Percentiles rank a stretch among this genome's conserved stretches.
phyloP scores from a whole-genome alignment of 2,113 vertebrate species.

The Chaetodon auriga region DNA sequence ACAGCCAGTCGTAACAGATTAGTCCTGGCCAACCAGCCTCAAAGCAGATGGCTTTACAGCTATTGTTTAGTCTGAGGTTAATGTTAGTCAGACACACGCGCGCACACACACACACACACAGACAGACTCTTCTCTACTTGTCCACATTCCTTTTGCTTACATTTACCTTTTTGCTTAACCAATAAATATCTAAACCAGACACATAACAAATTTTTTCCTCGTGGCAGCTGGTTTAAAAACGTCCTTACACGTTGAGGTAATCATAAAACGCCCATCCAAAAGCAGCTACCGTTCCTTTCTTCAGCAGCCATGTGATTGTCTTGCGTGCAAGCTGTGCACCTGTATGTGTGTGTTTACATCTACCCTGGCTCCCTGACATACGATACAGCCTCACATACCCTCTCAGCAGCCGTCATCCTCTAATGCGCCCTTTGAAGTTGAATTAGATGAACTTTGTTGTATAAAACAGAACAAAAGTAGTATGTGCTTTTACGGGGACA shows the following conservation, averaged over 20 bases:
- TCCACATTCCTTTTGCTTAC: slow-evolving; percentile 47
- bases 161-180: slow-evolving; percentile 32
- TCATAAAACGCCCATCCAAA: slow-evolving; percentile 8
- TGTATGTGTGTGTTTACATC: slow-evolving; percentile 79
- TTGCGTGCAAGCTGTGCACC: slow-evolving; percentile 76
- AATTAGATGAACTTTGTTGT: slow-evolving; percentile 82
- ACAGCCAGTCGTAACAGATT: slow-evolving; percentile 71
- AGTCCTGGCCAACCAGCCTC: slow-evolving; percentile 52
- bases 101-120: slow-evolving; percentile 30
- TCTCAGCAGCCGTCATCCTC: slow-evolving; percentile 71
- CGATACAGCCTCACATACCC: slow-evolving; percentile 69
- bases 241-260: slow-evolving; percentile 21
- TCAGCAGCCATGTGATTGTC: slow-evolving; percentile 38
- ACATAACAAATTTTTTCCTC: not conserved
- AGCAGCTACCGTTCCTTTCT: slow-evolving; percentile 19
- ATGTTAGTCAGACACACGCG: slow-evolving; percentile 72
- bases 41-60: slow-evolving; percentile 75
- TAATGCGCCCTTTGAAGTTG: slow-evolving; percentile 82
- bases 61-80: slow-evolving; percentile 81
- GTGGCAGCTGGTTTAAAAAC: slow-evolving; percentile 28
- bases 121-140: slow-evolving; percentile 13
- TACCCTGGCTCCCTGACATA: slow-evolving; percentile 66
- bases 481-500: slow-evolving; percentile 78
- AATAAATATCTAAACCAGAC: slow-evolving; percentile 49
- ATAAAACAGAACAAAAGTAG: slow-evolving; percentile 82